These are phyloP conservation scores for Sicus ferrugineus DNA, from an alignment of 2,888 invertebrate species.

Conservation along the genomic window DNA sequence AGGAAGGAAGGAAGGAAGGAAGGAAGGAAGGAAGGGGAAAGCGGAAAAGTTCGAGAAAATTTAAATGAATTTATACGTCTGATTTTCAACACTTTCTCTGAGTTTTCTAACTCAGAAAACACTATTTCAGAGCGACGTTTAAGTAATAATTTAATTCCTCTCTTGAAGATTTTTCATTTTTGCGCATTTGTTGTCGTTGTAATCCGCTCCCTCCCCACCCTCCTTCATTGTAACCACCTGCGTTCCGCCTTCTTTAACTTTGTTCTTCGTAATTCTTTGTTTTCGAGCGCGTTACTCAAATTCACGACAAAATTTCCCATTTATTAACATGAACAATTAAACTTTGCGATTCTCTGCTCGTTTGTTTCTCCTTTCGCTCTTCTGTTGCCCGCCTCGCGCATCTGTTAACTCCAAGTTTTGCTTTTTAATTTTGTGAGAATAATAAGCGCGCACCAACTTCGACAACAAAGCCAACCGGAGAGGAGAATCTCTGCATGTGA, in stretches of 20 bases:
- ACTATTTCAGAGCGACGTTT: too few species aligned
- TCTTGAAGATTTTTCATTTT: neutral
- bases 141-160: too few species aligned
- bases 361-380: neutral
- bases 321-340: constrained; percentile 7
- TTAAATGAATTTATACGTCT: too few species aligned
- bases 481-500: neutral
- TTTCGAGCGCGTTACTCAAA: neutral
- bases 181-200: neutral
- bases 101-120: too few species aligned
- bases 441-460: neutral
- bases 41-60: too few species aligned
- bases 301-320: constrained; percentile 11
- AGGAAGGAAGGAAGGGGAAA: too few species aligned
- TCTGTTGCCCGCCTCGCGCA: neutral
- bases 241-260: neutral
- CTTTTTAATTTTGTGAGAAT: neutral
- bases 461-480: neutral
- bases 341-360: neutral
- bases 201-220: neutral
- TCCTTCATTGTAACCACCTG: too few species aligned
- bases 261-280: neutral
- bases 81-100: too few species aligned
- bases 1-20: too few species aligned
- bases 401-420: neutral